Evolutionary conservation across 2,797 vertebrate genomes (phyloP).

Genomic region (Lepilemur ruficaudatus): DNA sequence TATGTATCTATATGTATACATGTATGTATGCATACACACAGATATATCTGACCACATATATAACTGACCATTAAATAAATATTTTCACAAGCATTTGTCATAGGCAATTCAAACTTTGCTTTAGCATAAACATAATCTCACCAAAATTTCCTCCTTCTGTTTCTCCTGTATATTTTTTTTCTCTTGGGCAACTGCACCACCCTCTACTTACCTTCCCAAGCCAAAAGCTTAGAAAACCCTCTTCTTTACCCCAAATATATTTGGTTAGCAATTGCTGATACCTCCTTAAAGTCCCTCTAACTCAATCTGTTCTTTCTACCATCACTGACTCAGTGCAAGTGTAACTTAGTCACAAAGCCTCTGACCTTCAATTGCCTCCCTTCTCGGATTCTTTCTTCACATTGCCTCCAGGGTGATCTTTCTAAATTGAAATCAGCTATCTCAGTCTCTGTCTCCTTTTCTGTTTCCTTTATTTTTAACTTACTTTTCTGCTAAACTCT

Average conservation of each 20-base stretch:
- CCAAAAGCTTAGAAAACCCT: neutral
- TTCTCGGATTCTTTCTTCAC: neutral
- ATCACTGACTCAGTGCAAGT: neutral
- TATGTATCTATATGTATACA: neutral
- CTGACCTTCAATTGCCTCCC: neutral
- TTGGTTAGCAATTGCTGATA: neutral
- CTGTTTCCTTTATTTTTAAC: neutral
- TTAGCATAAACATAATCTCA: neutral
- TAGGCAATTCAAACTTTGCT: neutral
- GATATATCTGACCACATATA: neutral
- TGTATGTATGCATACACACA: neutral
- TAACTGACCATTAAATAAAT: neutral
- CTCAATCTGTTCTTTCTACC: neutral
- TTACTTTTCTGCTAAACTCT: neutral
- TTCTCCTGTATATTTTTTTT: neutral
- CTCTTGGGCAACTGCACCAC: neutral
- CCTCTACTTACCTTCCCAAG: neutral
- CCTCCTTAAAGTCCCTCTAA: neutral
- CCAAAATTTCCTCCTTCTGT: neutral
- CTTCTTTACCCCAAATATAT: neutral
- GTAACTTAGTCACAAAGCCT: neutral
- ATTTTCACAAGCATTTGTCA: neutral
- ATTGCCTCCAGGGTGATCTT: neutral
- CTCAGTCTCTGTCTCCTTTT: neutral
- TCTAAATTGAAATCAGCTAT: neutral